Base-by-base conservation (phyloP, 2,888 invertebrate species). In the Lumbricus terrestris region DNA sequence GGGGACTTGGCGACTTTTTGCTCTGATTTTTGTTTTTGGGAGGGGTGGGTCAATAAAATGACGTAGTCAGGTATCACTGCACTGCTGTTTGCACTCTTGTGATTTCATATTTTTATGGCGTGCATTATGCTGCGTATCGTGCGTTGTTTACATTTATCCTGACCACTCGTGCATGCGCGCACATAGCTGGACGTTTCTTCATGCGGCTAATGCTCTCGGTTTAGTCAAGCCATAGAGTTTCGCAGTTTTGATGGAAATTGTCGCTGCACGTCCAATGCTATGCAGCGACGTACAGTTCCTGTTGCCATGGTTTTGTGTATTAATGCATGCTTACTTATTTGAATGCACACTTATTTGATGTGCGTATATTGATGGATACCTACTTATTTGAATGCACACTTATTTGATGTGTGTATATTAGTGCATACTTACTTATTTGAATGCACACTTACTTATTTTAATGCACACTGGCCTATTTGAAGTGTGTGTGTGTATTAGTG, bases 41-140 rank as follows among this genome's bases (percentile, higher is more conserved):
- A 11, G 40, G 40, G 15, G 40, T 40, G 6, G 6, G 6, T 15
- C n/a, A n/a, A n/a, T 29, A n/a, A n/a, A 69, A n/a, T 16, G 69
- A n/a, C n/a, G 69, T 69, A n/a, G n/a, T 29, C n/a, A n/a, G 29
- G 69, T 69, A 69, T 69, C n/a, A n/a, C n/a, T 16, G 69, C 69
- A 69, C 69, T 69, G 69, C 69, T 69, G 69, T 69, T 69, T 69
- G 69, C 69, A 69, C n/a, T 69, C 69, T 69, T n/a, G n/a, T 69
- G n/a, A n/a, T 69, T 69, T 69, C 69, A n/a, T 69, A 69, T 13
- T 69, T 69, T 29, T 47, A 47, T 47, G 47, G 47, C 23, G 47
- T 47, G 47, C 23, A 8, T 23, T 69, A n/a, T 69, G 69, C n/a
- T 69, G 69, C 69, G n/a, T n/a, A 69, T n/a, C 13, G n/a, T 69